These are phyloP conservation scores for Luperina nickerlii DNA, from an alignment of 2,888 invertebrate species.

Conservation along the genomic window DNA sequence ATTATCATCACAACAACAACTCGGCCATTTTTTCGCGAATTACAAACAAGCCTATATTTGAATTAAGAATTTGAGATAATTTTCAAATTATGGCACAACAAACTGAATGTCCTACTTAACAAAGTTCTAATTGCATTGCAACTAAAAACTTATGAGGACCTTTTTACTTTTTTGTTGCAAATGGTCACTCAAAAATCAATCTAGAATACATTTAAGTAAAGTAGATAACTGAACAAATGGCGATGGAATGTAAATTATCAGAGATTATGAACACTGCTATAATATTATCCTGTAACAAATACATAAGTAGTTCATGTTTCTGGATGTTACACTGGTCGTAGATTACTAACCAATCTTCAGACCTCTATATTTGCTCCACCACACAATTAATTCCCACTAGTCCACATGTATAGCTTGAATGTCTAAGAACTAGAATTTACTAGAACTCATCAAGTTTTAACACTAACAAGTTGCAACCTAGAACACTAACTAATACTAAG, in stretches of 20 bases:
- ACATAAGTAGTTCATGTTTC: background rate
- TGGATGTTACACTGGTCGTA: background rate
- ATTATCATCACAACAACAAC: constrained; percentile 3
- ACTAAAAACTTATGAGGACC: too few relatives aligned
- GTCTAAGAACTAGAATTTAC: background rate
- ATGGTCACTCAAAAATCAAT: too few relatives aligned
- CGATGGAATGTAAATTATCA: background rate
- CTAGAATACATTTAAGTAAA: too few relatives aligned
- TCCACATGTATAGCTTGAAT: background rate
- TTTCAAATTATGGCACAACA: background rate
- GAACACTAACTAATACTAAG: background rate
- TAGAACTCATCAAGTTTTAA: constrained; percentile 7
- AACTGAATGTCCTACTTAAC: background rate
- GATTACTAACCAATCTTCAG: background rate
- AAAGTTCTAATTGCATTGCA: too few relatives aligned
- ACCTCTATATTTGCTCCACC: background rate
- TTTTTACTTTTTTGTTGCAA: too few relatives aligned
- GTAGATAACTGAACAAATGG: too few relatives aligned
- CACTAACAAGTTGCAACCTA: background rate
- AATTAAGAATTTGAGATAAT: background rate
- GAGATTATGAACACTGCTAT: background rate
- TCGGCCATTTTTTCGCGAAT: background rate
- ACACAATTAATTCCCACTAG: background rate
- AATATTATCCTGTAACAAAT: background rate
- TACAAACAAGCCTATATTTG: background rate